Conservation (phyloP, 1,140 invertebrate genomes). For the Bombus ignitus region DNA sequence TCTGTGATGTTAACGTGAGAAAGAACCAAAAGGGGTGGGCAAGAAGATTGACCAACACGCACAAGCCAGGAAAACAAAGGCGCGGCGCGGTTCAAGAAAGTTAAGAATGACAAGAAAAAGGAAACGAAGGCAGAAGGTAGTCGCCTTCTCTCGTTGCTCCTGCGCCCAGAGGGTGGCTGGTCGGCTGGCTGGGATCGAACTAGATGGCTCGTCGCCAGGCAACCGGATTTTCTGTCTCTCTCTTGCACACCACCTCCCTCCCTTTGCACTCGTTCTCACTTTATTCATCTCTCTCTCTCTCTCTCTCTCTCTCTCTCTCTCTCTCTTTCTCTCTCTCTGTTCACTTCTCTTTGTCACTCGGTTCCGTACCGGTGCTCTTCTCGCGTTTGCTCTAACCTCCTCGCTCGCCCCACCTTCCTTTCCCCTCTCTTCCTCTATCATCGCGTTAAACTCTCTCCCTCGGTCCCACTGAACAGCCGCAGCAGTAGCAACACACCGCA, state of each 20-base stretch:
- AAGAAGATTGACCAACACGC: not conserved
- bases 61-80: conserved; percentile 19
- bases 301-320: not conserved
- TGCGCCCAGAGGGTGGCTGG: conserved; percentile 73
- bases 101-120: conserved; percentile 41
- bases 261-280: conserved; percentile 47
- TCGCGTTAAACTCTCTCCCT: not conserved
- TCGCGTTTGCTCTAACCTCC: conserved; percentile 39
- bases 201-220: conserved; percentile 82
- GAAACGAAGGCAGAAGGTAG: conserved; percentile 43
- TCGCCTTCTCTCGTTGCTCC: conserved; percentile 50
- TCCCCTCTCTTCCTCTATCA: not conserved
- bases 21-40: not conserved
- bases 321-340: not conserved
- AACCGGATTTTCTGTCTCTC: conserved; percentile 79
- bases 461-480: not conserved
- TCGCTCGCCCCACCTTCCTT: conserved; percentile 27
- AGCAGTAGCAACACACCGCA: not conserved
- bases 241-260: conserved; percentile 51
- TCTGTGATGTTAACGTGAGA: not conserved
- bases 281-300: conserved; percentile 37
- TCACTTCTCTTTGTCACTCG: conserved; percentile 48
- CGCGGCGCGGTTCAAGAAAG: conserved; percentile 18
- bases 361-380: conserved; percentile 58
- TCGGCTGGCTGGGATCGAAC: conserved; percentile 82